phyloP scores from a whole-genome alignment of 2,888 invertebrate species.

The Timema podura region DNA sequence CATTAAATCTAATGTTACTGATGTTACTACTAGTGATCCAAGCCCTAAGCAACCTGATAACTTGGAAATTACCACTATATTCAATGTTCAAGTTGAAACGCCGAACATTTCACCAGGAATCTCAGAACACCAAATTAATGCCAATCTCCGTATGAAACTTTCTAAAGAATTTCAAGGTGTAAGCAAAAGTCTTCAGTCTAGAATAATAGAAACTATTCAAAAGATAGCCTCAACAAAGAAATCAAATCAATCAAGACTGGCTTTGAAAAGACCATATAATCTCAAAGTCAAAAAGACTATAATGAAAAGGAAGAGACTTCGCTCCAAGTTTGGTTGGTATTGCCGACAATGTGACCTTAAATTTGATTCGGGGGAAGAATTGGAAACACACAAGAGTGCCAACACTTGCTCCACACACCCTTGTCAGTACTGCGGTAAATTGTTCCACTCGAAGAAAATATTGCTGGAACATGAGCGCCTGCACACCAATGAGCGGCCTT shows the following conservation, averaged over 20 bases:
- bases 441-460: not conserved
- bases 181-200: constrained; percentile 11
- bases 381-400: too few species aligned
- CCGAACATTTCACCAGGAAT: not conserved
- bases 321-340: too few species aligned
- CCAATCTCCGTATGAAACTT: constrained; percentile 8
- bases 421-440: not conserved
- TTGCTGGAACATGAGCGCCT: constrained; percentile 26
- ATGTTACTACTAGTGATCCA: too few species aligned
- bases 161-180: constrained; percentile 2
- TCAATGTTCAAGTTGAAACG: constrained; percentile 6
- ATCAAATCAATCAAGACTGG: not conserved
- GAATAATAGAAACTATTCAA: constrained; percentile 9
- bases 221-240: constrained; percentile 2
- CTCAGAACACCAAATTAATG: not conserved
- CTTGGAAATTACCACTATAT: too few species aligned
- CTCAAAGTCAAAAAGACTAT: too few species aligned
- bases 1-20: too few species aligned
- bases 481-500: constrained; percentile 24
- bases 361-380: too few species aligned
- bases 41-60: too few species aligned
- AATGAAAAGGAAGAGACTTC: too few species aligned
- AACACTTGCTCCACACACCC: too few species aligned
- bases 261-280: too few species aligned
- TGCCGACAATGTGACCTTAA: too few species aligned